A percentile compares a stretch with the other conserved stretches of the same genome.
Conservation (phyloP, 2,888 invertebrate genomes). For the Drosophila ezoana region DNA sequence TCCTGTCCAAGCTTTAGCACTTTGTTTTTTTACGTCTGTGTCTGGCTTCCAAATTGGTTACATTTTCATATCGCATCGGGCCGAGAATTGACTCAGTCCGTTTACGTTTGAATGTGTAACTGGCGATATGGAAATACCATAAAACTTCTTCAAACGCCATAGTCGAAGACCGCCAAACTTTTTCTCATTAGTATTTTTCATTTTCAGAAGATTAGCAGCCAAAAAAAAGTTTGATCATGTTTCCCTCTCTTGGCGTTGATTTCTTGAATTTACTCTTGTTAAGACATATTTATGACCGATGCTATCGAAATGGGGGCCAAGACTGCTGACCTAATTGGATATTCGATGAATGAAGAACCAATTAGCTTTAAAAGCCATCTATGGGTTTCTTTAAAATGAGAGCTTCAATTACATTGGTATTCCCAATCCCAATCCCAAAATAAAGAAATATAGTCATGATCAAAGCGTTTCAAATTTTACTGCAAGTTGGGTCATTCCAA, state of each 20-base stretch:
- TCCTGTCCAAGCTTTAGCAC: constrained; percentile 17
- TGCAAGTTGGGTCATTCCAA: no score
- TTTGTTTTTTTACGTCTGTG: constrained; percentile 35
- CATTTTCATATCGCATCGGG: constrained; percentile 65
- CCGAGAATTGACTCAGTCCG: constrained; percentile 4
- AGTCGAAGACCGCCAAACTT: constrained; percentile 53
- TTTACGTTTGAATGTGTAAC: constrained; percentile 14
- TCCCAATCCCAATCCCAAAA: no score
- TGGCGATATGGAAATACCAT: constrained; percentile 56
- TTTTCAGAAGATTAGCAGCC: constrained; percentile 71
- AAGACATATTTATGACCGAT: constrained; percentile 58
- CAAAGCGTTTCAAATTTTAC: no score
- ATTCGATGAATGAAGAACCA: background rate
- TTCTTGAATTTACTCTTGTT: constrained; percentile 50
- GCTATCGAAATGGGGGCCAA: constrained; percentile 43
- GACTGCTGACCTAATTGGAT: constrained; percentile 3
- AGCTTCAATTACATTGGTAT: background rate
- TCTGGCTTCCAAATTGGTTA: constrained; percentile 58
- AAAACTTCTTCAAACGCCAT: constrained; percentile 50
- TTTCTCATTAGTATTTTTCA: constrained; percentile 77
- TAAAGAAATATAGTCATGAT: no score
- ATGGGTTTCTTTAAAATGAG: background rate
- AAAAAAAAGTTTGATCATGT: constrained; percentile 41
- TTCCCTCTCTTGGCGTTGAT: constrained; percentile 44
- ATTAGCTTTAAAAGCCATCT: background rate